These are phyloP conservation scores for Platysteira castanea DNA, from an alignment of 2,113 vertebrate genomes.

Conservation along the genomic window DNA sequence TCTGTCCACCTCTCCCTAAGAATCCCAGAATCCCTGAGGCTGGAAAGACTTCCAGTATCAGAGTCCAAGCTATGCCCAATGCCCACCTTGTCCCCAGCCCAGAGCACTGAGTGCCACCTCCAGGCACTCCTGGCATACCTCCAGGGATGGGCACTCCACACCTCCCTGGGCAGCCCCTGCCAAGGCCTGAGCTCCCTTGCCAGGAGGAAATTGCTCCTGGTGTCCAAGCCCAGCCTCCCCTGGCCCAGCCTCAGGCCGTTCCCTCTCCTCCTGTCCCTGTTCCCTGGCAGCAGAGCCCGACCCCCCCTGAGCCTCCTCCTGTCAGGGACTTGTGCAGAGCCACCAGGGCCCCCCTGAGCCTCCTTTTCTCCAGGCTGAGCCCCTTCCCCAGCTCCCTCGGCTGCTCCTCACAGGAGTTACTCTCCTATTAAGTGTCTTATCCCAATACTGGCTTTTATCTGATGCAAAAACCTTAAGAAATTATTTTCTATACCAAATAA, in stretches of 20 bases:
- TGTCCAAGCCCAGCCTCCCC: not conserved
- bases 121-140: not conserved
- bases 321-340: not conserved
- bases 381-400: not conserved
- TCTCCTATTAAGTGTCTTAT: not conserved
- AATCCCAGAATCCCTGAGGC: fast-evolving
- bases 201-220: not conserved
- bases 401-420: not conserved
- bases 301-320: not conserved
- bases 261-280: not conserved
- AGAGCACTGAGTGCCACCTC: not conserved
- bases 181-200: not conserved
- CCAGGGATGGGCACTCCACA: not conserved
- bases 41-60: no score
- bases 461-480: not conserved
- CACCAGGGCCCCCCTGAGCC: not conserved
- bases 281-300: not conserved
- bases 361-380: not conserved
- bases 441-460: not conserved
- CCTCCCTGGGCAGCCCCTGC: not conserved
- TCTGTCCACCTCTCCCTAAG: not conserved
- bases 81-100: not conserved
- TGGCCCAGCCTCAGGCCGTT: not conserved
- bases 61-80: fast-evolving
- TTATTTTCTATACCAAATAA: not conserved